Conservation (phyloP, 2,888 invertebrate species). For the Drosophila formosana region DNA sequence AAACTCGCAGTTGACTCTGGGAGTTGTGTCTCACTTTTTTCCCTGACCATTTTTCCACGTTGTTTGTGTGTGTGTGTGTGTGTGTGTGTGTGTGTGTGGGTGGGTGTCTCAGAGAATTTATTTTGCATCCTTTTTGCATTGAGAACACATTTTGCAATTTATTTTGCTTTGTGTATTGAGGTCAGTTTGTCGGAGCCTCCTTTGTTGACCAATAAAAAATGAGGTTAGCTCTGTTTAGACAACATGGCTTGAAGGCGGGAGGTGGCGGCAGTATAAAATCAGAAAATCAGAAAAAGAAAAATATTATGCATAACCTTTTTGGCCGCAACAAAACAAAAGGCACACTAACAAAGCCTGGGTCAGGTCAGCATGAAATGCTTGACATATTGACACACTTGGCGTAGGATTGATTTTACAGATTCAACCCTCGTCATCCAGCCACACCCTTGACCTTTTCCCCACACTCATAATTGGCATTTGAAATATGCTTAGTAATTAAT, state of each 20-base stretch:
- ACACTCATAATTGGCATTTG: conserved; percentile 9
- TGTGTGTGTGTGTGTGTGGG: conserved; percentile 44
- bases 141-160: conserved; percentile 73
- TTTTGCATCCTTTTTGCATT: conserved; percentile 74
- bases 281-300: conserved; percentile 26
- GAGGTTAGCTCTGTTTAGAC: conserved; percentile 76
- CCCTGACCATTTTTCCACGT: conserved; percentile 40
- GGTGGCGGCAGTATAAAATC: conserved; percentile 4
- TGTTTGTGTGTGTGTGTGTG: conserved; percentile 19
- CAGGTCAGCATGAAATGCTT: conserved; percentile 66
- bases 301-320: conserved; percentile 50
- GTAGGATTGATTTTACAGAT: conserved; percentile 67
- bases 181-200: conserved; percentile 60
- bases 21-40: conserved; percentile 27
- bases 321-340: conserved; percentile 36
- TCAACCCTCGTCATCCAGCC: conserved; percentile 33
- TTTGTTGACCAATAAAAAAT: conserved; percentile 69
- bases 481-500: conserved; percentile 47
- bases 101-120: conserved; percentile 61
- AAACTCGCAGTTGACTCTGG: conserved; percentile 14
- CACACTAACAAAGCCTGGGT: conserved; percentile 29
- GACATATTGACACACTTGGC: conserved; percentile 78
- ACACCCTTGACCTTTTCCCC: conserved; percentile 16
- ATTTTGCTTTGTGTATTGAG: conserved; percentile 75
- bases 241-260: conserved; percentile 52